Base-by-base conservation (phyloP, 35 echinoderm and acorn worm species). In the Acanthaster planci region DNA sequence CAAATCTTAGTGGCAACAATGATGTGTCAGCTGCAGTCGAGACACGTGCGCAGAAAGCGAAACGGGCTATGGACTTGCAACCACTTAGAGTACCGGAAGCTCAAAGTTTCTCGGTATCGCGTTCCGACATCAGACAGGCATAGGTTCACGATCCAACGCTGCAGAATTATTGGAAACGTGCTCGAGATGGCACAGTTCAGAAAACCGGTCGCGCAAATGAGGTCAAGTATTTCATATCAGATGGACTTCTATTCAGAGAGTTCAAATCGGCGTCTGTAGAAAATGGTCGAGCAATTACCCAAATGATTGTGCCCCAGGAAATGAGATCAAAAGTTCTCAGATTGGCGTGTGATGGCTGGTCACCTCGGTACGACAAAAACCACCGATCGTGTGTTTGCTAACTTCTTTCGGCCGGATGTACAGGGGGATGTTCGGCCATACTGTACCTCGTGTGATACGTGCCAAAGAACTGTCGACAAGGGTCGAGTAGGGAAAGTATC, bases 391-490 rank as follows among this genome's bases (percentile, higher is more conserved):
- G 8, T 84, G 2, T 15, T n/a, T 7, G 32, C 82, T 6, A 38
- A 93, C 22, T 93, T 89, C 44, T 92, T 54, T 52, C 88, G 90
- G 91, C 91, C 85, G 35, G 80, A 80, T 3, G 77, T 88, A 26
- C 29, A 55, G 35, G 53, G 26, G 1, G 91, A 89, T 67, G 57
- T 93, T 9, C 57, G 34, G 14, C 16, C 42, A 17, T 80, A 82
- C 27, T 91, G 90, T 37, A 77, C 37, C 8, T 93, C 91, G 32
- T 93, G 91, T 85, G 91, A 93, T 53, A 30, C 80, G 26, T 93
- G 86, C 59, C 91, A 93, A 40, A 76, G 68, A 39, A 92, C 85
- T 5, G 54, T 88, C 0, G 47, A 31, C 7, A 92, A 92, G 34
- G 79, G 85, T 5, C 42, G 60, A 38, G 79, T 92, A 3, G 34